These are phyloP conservation scores for Anaspis maculata DNA, from an alignment of 2,888 invertebrate species.

Conservation along the genomic window DNA sequence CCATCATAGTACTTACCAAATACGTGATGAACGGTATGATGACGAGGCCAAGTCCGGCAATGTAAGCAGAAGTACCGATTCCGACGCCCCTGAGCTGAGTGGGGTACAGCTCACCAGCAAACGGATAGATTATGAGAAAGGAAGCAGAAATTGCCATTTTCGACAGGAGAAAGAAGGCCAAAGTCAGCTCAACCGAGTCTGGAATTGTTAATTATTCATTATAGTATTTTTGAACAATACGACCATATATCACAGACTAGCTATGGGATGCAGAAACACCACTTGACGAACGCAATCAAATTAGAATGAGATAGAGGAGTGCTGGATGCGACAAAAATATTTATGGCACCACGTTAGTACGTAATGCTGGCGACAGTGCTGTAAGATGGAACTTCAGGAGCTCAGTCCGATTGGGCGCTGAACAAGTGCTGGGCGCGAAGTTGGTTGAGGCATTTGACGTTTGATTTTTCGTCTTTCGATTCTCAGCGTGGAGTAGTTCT, in stretches of 20 bases:
- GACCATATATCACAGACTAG: neutral
- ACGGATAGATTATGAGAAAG: constrained; percentile 86
- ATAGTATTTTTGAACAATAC: neutral
- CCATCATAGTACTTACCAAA: constrained; percentile 64
- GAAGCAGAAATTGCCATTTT: constrained; percentile 87
- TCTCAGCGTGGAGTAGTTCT: no score
- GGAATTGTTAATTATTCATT: constrained; percentile 15
- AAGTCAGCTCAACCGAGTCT: constrained; percentile 68
- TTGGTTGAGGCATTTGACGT: no score
- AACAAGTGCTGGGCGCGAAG: no score
- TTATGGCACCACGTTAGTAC: no score
- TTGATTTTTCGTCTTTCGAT: no score
- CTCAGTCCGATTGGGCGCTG: no score
- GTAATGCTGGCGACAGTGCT: no score
- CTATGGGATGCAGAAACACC: no score
- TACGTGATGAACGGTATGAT: constrained; percentile 88
- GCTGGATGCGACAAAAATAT: no score
- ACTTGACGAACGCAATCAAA: no score
- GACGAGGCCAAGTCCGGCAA: constrained; percentile 80
- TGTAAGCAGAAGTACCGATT: constrained; percentile 84
- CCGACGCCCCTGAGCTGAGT: constrained; percentile 83
- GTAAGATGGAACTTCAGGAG: no score
- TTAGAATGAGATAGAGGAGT: no score
- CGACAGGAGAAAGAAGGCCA: constrained; percentile 69
- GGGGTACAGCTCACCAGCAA: constrained; percentile 86